Conservation (phyloP, 2,888 invertebrate genomes). For the Melanargia galathea region DNA sequence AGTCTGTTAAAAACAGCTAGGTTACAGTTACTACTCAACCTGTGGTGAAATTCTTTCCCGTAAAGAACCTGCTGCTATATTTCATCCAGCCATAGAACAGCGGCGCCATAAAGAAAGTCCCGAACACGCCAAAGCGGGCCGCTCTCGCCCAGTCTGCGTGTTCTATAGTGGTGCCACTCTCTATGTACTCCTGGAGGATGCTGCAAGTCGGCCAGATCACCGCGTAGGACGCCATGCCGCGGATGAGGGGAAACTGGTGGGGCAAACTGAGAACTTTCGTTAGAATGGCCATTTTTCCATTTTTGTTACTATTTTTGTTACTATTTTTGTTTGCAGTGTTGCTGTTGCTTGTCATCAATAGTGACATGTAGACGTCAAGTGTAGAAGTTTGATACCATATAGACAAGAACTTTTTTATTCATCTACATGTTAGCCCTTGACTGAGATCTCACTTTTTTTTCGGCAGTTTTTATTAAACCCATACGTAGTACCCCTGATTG, state of each 20-base stretch:
- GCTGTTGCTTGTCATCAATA: neutral
- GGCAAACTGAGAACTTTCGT: slow-evolving; percentile 72
- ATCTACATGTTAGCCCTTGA: too few species aligned
- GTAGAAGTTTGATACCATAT: too few species aligned
- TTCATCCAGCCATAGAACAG: slow-evolving; percentile 89
- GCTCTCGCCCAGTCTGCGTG: slow-evolving; percentile 83
- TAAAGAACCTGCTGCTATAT: slow-evolving; percentile 61
- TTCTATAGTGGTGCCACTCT: slow-evolving; percentile 52
- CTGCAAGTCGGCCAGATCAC: slow-evolving; percentile 88
- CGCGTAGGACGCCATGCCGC: slow-evolving; percentile 87
- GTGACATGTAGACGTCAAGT: too few species aligned
- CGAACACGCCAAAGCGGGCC: slow-evolving; percentile 87
- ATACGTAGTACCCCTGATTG: too few species aligned
- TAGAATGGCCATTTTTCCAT: slow-evolving; percentile 45
- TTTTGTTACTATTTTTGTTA: too few species aligned
- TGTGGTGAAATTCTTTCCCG: slow-evolving; percentile 51
- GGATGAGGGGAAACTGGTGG: slow-evolving; percentile 67
- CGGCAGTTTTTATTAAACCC: too few species aligned
- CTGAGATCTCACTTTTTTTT: too few species aligned
- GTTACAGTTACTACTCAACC: neutral
- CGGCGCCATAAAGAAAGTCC: slow-evolving; percentile 89
- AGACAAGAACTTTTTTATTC: too few species aligned
- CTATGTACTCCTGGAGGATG: slow-evolving; percentile 83
- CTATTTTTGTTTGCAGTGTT: neutral
- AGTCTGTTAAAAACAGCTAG: too few species aligned